Base-by-base conservation (phyloP, 2,888 invertebrate species). In the Idaea straminata region DNA sequence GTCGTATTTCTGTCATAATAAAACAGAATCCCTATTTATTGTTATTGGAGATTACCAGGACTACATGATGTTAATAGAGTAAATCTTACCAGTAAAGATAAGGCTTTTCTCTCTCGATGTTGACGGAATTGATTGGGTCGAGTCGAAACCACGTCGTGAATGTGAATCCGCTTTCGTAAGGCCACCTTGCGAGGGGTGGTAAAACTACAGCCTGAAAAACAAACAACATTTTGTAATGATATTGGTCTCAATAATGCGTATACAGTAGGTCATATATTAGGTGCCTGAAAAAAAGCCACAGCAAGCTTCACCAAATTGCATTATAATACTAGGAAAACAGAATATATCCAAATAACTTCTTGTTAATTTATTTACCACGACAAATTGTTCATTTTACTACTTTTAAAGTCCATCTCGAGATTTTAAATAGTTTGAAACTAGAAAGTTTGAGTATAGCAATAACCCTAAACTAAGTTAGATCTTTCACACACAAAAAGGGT, bases 101-200 rank as follows among this genome's bases (percentile, higher is more conserved):
- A 58, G 99, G 99, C 91, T 99, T 99, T 93, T 99, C 99, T 79
- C 99, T 94, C 93, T 99, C 99, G 85, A 99, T 99, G 94, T 98
- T 99, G 87, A 98, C 98, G 68, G 98, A 98, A 94, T 99, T 99
- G 92, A 98, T 97, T 82, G 99, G 98, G 94, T 99, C 99, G 85
- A 99, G 95, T 71, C 99, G 95, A 90, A 99, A 98, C 99, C 99
- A 99, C 78, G 99, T 99, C 80, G 98, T 98, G 93, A 99, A 99
- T 64, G 99, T 99, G 95, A 99, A 99, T 68, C 99, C 99, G 92
- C 96, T 99, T 93, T 99, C 99, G 93, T 99, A 98, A 57, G 99
- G 99, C 99, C 99, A 99, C 88, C 98, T 96, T 71, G 99, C 98
- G 83, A 99, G 94, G 16, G 99, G 99, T 64, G 99, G 99, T 82